Conservation (phyloP, 2,888 invertebrate genomes). For the Nephrotoma appendiculata region DNA sequence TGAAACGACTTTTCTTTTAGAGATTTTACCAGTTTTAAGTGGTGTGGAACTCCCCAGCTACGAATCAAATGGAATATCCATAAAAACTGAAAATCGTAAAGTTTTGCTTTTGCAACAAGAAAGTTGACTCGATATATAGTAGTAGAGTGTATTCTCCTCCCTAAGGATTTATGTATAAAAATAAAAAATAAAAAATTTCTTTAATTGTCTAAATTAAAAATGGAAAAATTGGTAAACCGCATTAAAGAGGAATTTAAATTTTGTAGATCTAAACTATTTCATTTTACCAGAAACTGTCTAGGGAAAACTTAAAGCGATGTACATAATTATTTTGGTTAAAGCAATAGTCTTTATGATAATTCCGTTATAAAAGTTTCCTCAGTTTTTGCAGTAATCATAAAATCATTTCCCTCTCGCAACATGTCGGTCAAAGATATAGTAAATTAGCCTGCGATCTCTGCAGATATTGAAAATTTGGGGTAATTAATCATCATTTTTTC, state of each 20-base stretch:
- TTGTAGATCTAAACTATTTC: neutral
- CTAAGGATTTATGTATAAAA: neutral
- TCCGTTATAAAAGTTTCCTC: too few species aligned
- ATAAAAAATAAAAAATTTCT: neutral
- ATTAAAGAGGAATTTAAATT: neutral
- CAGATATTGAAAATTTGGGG: too few species aligned
- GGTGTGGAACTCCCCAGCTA: neutral
- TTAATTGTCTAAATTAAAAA: neutral
- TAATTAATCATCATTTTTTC: too few species aligned
- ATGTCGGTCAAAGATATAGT: too few species aligned
- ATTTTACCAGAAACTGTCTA: neutral
- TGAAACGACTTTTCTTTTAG: neutral
- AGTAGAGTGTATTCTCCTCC: neutral
- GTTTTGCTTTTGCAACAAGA: neutral
- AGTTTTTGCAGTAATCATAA: too few species aligned
- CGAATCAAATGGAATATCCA: neutral
- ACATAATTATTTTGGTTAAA: too few species aligned
- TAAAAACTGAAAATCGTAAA: neutral
- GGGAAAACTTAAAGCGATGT: neutral
- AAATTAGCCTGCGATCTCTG: too few species aligned
- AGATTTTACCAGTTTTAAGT: neutral
- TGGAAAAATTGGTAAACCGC: neutral
- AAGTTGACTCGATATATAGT: neutral
- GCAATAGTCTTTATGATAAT: too few species aligned
- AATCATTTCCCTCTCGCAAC: too few species aligned